A percentile compares a stretch with the other conserved stretches of the same genome.
Conservation (phyloP, 2,113 vertebrate species). For the Pteropus alecto region DNA sequence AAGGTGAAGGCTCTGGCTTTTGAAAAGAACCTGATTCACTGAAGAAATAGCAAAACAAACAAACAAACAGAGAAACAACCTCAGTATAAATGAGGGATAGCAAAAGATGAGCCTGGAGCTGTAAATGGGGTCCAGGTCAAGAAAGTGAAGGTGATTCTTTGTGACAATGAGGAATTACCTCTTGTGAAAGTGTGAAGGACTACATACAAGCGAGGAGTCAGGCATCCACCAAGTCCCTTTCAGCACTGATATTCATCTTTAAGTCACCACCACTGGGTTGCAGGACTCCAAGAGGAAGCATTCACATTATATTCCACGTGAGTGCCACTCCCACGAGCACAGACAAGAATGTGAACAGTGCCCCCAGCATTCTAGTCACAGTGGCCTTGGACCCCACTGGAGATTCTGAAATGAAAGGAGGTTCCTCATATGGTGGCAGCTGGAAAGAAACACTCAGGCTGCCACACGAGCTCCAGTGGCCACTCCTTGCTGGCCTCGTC, state of each 20-base stretch:
- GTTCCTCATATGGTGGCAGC: not conserved
- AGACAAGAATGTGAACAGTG: not conserved
- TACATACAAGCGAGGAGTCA: not conserved
- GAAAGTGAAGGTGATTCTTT: not conserved
- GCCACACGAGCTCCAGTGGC: not conserved
- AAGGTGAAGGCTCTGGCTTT: not conserved
- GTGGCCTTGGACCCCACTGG: not conserved
- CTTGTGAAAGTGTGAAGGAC: not conserved
- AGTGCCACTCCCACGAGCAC: not conserved
- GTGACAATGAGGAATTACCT: not conserved
- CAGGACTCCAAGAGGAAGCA: not conserved
- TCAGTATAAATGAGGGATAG: fast-evolving
- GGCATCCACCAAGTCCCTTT: not conserved
- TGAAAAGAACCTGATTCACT: not conserved
- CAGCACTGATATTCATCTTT: not conserved
- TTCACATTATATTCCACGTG: not conserved
- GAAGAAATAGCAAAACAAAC: not conserved
- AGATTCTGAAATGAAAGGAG: not conserved
- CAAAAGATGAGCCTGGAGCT: not conserved
- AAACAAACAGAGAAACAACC: not conserved
- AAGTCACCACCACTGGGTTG: too few species aligned
- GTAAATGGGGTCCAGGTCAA: not conserved
- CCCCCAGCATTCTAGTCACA: not conserved
- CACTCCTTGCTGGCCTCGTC: not conserved
- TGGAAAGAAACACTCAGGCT: not conserved